These are phyloP conservation scores for Trichopria drosophilae DNA, from an alignment of 2,888 invertebrate genomes.

Conservation along the genomic window DNA sequence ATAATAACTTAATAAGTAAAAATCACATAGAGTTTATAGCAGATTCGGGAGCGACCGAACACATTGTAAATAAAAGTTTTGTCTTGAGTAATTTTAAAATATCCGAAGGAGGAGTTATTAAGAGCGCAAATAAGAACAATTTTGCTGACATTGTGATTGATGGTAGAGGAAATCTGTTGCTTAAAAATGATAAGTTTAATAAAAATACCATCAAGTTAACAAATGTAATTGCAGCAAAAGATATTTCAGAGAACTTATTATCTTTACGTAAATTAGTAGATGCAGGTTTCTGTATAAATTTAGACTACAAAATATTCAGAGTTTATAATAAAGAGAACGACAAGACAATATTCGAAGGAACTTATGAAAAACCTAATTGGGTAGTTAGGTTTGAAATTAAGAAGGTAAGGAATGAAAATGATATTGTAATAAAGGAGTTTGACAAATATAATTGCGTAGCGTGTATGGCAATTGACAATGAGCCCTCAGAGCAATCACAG, in stretches of 20 bases:
- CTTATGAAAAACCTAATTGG: constrained; percentile 32
- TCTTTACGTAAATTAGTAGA: no score
- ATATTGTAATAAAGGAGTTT: constrained; percentile 4
- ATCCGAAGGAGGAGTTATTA: no score
- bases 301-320: constrained; percentile 30
- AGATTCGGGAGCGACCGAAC: no score
- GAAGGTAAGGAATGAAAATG: constrained; percentile 4
- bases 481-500: constrained; percentile 15
- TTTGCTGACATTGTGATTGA: constrained; percentile 36
- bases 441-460: constrained; percentile 25
- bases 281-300: constrained; percentile 30
- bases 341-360: constrained; percentile 28
- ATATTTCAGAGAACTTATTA: no score
- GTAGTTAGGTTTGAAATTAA: no score
- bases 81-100: no score
- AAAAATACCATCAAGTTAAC: no score
- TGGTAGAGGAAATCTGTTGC: constrained; percentile 34
- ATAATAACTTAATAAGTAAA: constrained; percentile 5
- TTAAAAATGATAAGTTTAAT: constrained; percentile 23
- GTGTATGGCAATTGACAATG: no score
- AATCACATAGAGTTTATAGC: no score
- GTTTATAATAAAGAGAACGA: constrained; percentile 26
- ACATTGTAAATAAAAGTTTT: no score
- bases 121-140: constrained; percentile 34
- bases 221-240: no score